These are phyloP conservation scores for Drosophila arawakana DNA, from an alignment of 1,140 invertebrate genomes.

Conservation along the genomic window DNA sequence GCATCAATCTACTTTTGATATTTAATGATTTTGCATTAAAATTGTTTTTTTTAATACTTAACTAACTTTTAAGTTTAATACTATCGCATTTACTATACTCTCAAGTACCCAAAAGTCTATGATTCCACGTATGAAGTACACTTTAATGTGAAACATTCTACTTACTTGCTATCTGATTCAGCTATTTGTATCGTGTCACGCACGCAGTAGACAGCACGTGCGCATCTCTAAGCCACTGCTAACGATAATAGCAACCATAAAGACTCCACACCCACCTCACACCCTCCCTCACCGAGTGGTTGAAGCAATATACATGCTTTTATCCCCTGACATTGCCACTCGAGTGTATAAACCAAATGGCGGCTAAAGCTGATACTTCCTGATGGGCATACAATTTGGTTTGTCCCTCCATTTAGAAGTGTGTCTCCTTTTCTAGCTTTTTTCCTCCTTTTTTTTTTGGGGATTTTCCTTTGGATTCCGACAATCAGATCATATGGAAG, in stretches of 20 bases:
- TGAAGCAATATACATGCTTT: constrained; percentile 47
- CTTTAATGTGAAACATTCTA: background rate
- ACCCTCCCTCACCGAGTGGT: background rate
- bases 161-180: too few species aligned
- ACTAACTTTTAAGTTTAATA: too few species aligned
- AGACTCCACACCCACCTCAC: background rate
- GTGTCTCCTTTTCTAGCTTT: constrained; percentile 9
- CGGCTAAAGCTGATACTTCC: constrained; percentile 43
- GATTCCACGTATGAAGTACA: background rate
- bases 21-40: too few species aligned
- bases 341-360: constrained; percentile 47
- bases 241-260: constrained; percentile 5
- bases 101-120: too few species aligned
- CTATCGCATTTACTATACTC: too few species aligned
- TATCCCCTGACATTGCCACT: constrained; percentile 63
- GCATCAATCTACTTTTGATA: too few species aligned
- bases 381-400: constrained; percentile 35
- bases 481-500: constrained; percentile 21
- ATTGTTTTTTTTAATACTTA: too few species aligned
- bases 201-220: constrained; percentile 1
- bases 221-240: constrained; percentile 5
- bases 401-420: background rate
- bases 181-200: too few species aligned
- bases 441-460: background rate
- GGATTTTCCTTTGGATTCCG: constrained; percentile 18